A percentile compares a stretch with the other conserved stretches of the same genome.
Evolutionary conservation across 2,888 invertebrate genomes (phyloP).

Genomic region (Nebria brevicollis): DNA sequence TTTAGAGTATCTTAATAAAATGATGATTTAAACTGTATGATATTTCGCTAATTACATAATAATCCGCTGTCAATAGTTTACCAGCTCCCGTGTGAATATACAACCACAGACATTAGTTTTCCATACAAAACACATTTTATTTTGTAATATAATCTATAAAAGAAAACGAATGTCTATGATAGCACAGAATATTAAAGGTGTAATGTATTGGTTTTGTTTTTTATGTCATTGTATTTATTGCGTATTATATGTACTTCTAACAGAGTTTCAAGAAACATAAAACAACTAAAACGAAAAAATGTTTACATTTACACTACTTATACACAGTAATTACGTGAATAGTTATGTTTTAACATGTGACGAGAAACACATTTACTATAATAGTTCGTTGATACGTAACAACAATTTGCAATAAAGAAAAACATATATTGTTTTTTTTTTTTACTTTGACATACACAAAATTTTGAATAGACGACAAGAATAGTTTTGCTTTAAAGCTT

Average conservation of each 20-base stretch:
- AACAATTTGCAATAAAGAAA: conserved; percentile 24
- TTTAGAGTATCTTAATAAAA: too few relatives aligned
- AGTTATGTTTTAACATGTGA: conserved; percentile 31
- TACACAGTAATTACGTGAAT: conserved; percentile 35
- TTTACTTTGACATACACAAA: conserved; percentile 18
- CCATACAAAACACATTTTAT: too few relatives aligned
- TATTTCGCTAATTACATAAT: too few relatives aligned
- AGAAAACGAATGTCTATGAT: too few relatives aligned
- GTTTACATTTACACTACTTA: conserved; percentile 35
- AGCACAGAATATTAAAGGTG: background rate
- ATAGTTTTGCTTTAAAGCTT: conserved; percentile 9
- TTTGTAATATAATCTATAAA: too few relatives aligned
- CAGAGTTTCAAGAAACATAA: conserved; percentile 43
- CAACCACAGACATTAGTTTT: too few relatives aligned
- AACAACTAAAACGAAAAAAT: conserved; percentile 28
- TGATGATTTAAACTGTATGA: too few relatives aligned
- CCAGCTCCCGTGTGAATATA: too few relatives aligned
- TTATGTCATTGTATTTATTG: conserved; percentile 44
- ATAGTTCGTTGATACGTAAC: conserved; percentile 5
- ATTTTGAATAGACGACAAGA: background rate
- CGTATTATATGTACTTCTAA: conserved; percentile 36
- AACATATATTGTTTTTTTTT: conserved; percentile 9
- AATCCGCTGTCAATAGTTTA: too few relatives aligned
- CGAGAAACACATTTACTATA: conserved; percentile 2
- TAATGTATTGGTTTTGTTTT: conserved; percentile 11